Evolutionary conservation across 1,140 invertebrate genomes (phyloP), one percentile per base, ranked within the genome.

Genomic region (Bicyclus anynana): DNA sequence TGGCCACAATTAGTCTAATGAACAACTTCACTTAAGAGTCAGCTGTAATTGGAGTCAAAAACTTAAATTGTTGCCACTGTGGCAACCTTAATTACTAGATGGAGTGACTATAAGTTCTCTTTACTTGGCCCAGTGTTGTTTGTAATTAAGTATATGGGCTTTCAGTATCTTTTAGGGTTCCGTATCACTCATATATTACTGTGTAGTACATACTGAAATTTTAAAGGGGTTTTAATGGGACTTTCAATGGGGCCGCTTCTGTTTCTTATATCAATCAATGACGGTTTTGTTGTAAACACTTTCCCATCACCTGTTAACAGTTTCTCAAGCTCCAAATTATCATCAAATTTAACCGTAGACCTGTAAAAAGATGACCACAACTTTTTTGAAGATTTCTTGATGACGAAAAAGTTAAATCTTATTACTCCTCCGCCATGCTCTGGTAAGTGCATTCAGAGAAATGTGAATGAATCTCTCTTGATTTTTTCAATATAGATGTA

Each of bases 1-100:
- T 23, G 37, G 40, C 50, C 35, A 61, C 59, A 67, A 73, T 64
- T 68, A 65, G 27, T 50, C 44, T 69, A 72, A 69, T 67, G 66
- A 74, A 64, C 58, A 63, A 65, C 44, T 49, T 49, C 62, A 67
- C 63, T 67, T 58, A 52, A 52, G 49, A 59, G 56, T 23, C 42
- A 59, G 58, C 40, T 49, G 65, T 69, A 74, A 65, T 68, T 63
- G 60, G 54, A 62, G 60, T 65, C 55, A 68, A 61, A 67, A 74
- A 69, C 69, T 69, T 69, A 52, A 55, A 63, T 62, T 66, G 59
- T 58, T 65, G 18, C 33, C 35, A 57, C 59, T 62, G 59, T 29
- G 16, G 23, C 18, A 44, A 14, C 23, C 42, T 27, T 65, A 68
- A 68, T 69, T 72, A 64, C 35, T 53, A 37, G 51, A 47, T 26